Evolutionary conservation across 2,888 invertebrate genomes (phyloP).

Genomic region (Apocheima hispidaria): DNA sequence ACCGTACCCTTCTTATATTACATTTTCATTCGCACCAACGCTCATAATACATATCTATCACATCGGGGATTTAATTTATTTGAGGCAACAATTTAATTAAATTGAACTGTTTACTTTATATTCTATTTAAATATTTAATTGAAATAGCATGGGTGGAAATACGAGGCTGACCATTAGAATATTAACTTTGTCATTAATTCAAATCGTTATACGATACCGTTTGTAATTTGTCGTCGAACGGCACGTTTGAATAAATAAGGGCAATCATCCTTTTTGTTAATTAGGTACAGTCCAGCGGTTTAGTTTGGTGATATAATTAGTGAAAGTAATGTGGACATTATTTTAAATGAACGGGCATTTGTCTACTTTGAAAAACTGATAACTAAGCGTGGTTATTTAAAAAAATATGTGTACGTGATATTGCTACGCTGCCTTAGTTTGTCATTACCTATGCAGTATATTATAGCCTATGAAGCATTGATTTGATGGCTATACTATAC

Average conservation of each 20-base stretch:
- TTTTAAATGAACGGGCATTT: neutral
- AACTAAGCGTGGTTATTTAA: neutral
- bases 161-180: slow-evolving; percentile 33
- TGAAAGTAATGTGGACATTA: neutral
- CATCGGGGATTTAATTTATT: slow-evolving; percentile 9
- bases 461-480: too few relatives aligned
- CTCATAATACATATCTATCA: neutral
- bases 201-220: slow-evolving; percentile 28
- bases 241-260: slow-evolving; percentile 32
- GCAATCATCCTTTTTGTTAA: slow-evolving; percentile 26
- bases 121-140: slow-evolving; percentile 37
- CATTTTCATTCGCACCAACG: neutral
- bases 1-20: slow-evolving; percentile 2
- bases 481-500: too few relatives aligned
- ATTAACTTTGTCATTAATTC: slow-evolving; percentile 40
- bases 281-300: slow-evolving; percentile 4
- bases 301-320: neutral
- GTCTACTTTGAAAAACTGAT: neutral
- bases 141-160: slow-evolving; percentile 31
- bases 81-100: slow-evolving; percentile 26
- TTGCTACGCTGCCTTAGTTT: too few relatives aligned
- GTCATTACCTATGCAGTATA: too few relatives aligned
- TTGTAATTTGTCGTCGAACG: slow-evolving; percentile 19
- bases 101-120: slow-evolving; percentile 25
- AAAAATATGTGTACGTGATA: too few relatives aligned